Evolutionary conservation across 1,140 invertebrate genomes (phyloP).

Genomic region (Hestina assimilis): DNA sequence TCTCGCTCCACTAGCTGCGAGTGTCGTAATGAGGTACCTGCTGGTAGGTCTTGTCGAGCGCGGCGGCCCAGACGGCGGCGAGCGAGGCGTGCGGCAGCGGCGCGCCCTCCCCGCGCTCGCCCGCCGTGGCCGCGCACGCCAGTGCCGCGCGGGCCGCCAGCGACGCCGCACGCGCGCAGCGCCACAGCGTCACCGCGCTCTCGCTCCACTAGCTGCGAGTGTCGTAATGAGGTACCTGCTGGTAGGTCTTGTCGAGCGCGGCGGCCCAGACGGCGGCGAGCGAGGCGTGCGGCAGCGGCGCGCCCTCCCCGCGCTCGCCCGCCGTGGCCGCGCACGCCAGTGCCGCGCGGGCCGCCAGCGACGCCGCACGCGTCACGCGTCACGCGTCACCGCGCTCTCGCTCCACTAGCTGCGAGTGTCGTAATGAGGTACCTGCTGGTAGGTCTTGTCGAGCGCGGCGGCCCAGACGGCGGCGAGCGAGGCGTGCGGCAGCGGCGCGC

Average conservation of each 20-base stretch:
- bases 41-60: constrained; percentile 59
- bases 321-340: constrained; percentile 58
- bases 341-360: constrained; percentile 55
- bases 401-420: constrained; percentile 52
- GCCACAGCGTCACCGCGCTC: constrained; percentile 48
- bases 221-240: no score
- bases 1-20: no score
- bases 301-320: constrained; percentile 60
- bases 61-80: constrained; percentile 52
- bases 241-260: constrained; percentile 59
- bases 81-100: constrained; percentile 46
- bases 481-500: constrained; percentile 50
- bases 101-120: constrained; percentile 60
- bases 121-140: no score
- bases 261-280: constrained; percentile 55
- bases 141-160: constrained; percentile 54
- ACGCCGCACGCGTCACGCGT: constrained; percentile 44
- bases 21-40: no score
- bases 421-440: constrained; percentile 71
- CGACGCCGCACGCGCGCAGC: constrained; percentile 52
- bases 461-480: constrained; percentile 54
- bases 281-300: constrained; percentile 44
- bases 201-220: no score
- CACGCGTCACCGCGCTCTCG: constrained; percentile 49
- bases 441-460: constrained; percentile 57